Percentiles rank a stretch among this genome's conserved stretches.
phyloP scores from a whole-genome alignment of 2,888 invertebrate genomes.

The Troides oblongomaculatus region DNA sequence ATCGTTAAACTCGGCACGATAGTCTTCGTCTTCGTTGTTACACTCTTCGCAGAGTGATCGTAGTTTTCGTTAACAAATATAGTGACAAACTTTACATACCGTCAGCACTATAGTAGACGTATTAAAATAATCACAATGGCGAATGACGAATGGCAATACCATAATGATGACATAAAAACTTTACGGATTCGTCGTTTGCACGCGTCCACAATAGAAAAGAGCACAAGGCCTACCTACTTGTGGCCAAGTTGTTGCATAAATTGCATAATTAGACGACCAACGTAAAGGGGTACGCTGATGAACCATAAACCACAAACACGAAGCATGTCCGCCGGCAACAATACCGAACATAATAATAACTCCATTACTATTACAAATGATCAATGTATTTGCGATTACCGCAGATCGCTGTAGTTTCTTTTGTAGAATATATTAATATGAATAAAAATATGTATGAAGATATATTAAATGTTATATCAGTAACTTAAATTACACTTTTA shows the following conservation, averaged over 20 bases:
- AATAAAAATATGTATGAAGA: background rate
- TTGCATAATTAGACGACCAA: constrained; percentile 63
- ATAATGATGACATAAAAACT: constrained; percentile 48
- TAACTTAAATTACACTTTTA: no score
- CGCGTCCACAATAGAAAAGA: constrained; percentile 69
- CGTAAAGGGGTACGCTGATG: constrained; percentile 62
- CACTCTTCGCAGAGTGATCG: no score
- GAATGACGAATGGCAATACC: constrained; percentile 28
- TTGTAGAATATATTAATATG: background rate
- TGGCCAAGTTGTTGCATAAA: constrained; percentile 45
- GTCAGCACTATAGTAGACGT: no score
- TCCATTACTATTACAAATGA: background rate
- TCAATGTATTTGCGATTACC: background rate
- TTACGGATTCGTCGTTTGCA: constrained; percentile 44
- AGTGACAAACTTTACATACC: no score
- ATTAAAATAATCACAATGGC: constrained; percentile 4
- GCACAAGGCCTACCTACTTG: constrained; percentile 60
- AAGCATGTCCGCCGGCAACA: constrained; percentile 6
- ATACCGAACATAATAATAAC: background rate
- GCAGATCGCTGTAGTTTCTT: background rate
- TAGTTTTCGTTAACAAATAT: no score
- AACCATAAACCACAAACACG: constrained; percentile 36
- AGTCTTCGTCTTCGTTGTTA: no score
- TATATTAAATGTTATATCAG: no score
- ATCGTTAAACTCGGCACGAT: no score